Evolutionary conservation across 2,113 vertebrate genomes (phyloP).

Genomic region (Ochotona princeps): DNA sequence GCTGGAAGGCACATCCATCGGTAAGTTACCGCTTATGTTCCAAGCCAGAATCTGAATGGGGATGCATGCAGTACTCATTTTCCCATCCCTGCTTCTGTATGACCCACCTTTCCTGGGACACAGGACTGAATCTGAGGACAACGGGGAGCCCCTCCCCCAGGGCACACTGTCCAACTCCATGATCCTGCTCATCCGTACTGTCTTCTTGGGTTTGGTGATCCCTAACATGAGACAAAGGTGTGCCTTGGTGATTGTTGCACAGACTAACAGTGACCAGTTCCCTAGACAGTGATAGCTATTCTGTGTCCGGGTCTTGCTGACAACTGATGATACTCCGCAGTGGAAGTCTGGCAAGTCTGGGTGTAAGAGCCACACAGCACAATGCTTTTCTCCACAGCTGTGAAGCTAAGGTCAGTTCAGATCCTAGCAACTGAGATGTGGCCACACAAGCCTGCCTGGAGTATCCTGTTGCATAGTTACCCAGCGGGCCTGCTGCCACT

Average conservation of each 20-base stretch:
- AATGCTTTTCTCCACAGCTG: background rate
- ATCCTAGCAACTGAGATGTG: background rate
- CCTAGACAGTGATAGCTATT: background rate
- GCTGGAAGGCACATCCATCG: background rate
- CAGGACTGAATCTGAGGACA: background rate
- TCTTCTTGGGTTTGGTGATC: background rate
- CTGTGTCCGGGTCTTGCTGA: background rate
- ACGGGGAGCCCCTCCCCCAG: too few relatives aligned
- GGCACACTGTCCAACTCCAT: too few relatives aligned
- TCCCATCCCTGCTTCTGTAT: background rate
- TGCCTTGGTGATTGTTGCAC: background rate
- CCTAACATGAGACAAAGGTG: background rate
- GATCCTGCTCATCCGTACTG: background rate
- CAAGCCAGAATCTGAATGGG: background rate
- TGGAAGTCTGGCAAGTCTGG: background rate
- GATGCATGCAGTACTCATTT: background rate
- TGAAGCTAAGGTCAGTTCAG: too few relatives aligned
- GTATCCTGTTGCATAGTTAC: background rate
- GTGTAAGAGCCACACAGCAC: background rate
- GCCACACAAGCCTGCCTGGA: background rate
- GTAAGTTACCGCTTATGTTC: background rate
- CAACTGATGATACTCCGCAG: background rate
- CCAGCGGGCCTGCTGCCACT: too few relatives aligned
- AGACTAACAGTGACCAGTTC: background rate
- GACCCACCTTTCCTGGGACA: background rate